Conservation (phyloP, 1,140 invertebrate genomes). For the Trissolcus basalis region DNA sequence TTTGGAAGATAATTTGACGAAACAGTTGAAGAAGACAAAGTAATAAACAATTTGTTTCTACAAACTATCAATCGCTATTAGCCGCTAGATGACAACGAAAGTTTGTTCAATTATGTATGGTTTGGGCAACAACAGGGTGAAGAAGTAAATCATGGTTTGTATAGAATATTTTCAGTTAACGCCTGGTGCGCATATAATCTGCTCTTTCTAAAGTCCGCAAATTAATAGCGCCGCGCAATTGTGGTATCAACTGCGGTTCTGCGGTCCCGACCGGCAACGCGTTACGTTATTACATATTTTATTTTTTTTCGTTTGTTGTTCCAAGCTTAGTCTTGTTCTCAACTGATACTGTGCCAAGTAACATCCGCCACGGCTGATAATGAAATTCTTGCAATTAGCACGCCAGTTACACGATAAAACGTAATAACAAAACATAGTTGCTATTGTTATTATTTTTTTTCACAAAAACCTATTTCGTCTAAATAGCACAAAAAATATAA, state of each 20-base stretch:
- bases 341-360: too few relatives aligned
- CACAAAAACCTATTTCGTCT: too few relatives aligned
- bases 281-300: constrained; percentile 13
- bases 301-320: constrained; percentile 4
- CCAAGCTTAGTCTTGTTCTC: neutral
- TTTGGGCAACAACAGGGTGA: constrained; percentile 2
- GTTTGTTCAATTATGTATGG: too few relatives aligned
- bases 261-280: constrained; percentile 12
- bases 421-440: constrained; percentile 9
- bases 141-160: constrained; percentile 48
- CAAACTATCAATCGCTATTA: too few relatives aligned
- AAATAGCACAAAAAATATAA: too few relatives aligned
- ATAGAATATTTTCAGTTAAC: constrained; percentile 41
- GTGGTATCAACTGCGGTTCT: constrained; percentile 38
- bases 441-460: neutral
- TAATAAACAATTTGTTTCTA: too few relatives aligned
- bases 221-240: constrained; percentile 46
- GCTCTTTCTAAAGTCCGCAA: constrained; percentile 44
- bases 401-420: too few relatives aligned
- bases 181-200: constrained; percentile 17
- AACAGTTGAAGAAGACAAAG: too few relatives aligned
- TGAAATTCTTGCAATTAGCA: too few relatives aligned
- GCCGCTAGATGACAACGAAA: too few relatives aligned
- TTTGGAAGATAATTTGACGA: too few relatives aligned
- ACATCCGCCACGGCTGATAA: too few relatives aligned